A percentile compares a stretch with the other conserved stretches of the same genome.
Evolutionary conservation across 1,140 invertebrate species (phyloP).

Genomic region (Cydia amplana): DNA sequence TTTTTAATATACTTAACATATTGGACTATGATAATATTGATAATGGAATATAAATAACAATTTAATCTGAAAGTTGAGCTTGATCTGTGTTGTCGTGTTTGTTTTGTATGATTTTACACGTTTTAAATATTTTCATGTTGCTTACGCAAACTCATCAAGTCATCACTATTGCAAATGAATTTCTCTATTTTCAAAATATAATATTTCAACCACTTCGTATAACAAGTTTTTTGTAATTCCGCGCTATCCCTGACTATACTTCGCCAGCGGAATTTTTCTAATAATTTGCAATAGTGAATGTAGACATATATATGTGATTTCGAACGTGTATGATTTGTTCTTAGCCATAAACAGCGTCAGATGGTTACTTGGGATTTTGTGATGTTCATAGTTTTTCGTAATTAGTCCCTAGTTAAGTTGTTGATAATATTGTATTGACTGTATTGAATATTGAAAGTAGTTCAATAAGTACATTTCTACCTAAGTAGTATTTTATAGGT

Average conservation of each 20-base stretch:
- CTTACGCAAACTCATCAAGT: constrained; percentile 32
- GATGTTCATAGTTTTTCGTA: constrained; percentile 65
- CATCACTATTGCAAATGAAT: constrained; percentile 52
- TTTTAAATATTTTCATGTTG: constrained; percentile 39
- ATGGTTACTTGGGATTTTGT: constrained; percentile 58
- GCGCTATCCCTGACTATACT: constrained; percentile 34
- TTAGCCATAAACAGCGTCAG: constrained; percentile 50
- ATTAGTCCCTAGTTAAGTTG: constrained; percentile 70
- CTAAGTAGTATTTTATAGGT: constrained; percentile 66
- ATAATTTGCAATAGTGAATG: constrained; percentile 45
- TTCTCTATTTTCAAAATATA: constrained; percentile 47
- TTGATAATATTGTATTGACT: constrained; percentile 65
- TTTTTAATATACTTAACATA: constrained; percentile 16
- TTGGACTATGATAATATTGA: constrained; percentile 31
- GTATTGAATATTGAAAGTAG: constrained; percentile 54
- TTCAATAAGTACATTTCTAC: constrained; percentile 66
- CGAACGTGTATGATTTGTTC: constrained; percentile 41
- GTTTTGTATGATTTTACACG: constrained; percentile 27
- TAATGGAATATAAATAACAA: constrained; percentile 37
- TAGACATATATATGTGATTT: constrained; percentile 27
- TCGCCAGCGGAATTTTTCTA: background rate
- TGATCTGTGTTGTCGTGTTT: constrained; percentile 44
- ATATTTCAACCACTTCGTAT: constrained; percentile 45
- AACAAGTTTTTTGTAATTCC: constrained; percentile 44
- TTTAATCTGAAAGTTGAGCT: constrained; percentile 50